These are phyloP conservation scores for Andricus quercusramuli DNA, from an alignment of 2,888 invertebrate species.

Conservation along the genomic window DNA sequence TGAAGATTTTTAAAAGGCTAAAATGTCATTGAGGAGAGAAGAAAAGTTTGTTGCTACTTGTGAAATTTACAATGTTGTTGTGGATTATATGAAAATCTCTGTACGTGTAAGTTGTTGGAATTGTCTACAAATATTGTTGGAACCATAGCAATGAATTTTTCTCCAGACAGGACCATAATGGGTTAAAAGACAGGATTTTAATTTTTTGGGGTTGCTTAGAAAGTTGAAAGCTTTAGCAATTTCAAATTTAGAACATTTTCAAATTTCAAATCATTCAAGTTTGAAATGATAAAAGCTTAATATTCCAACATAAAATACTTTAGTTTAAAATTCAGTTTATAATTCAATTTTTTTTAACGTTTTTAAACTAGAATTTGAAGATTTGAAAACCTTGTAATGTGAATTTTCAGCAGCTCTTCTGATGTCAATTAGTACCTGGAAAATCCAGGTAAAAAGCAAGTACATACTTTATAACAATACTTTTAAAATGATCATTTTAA, in stretches of 20 bases:
- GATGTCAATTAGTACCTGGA: conserved; percentile 24
- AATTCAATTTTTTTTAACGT: no score
- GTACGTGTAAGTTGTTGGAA: conserved; percentile 17
- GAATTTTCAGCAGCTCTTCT: not conserved
- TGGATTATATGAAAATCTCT: conserved; percentile 25
- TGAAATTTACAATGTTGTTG: conserved; percentile 35
- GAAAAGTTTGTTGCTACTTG: conserved; percentile 54
- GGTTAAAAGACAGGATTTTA: not conserved
- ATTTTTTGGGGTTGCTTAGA: no score
- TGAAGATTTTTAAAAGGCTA: not conserved
- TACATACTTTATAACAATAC: not conserved
- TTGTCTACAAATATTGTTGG: conserved; percentile 24
- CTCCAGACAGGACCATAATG: conserved; percentile 27
- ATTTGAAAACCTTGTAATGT: not conserved
- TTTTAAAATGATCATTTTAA: no score
- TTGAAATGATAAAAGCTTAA: no score
- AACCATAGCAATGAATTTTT: conserved; percentile 22
- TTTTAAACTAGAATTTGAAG: no score
- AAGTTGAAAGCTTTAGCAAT: no score
- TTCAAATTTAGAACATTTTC: no score
- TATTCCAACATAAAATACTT: no score
- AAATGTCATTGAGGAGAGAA: conserved; percentile 43
- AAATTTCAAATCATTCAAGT: no score
- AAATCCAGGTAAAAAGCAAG: not conserved
- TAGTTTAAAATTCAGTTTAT: no score